Conservation (phyloP, 2,113 vertebrate species). For the Gasterosteus aculeatus region DNA sequence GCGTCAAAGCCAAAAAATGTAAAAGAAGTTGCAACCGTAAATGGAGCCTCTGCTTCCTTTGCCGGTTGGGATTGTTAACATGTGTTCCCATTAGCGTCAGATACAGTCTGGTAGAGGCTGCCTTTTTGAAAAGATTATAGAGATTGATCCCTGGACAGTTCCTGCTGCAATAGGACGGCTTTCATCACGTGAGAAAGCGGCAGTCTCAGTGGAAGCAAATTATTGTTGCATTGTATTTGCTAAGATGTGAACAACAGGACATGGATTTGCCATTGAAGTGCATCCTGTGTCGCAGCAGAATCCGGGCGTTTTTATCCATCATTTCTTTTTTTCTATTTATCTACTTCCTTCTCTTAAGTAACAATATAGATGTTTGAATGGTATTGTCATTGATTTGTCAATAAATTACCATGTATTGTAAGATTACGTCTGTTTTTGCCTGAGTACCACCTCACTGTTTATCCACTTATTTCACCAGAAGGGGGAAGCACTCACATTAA, state of each 20-base stretch:
- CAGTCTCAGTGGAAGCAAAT: constrained; percentile 22
- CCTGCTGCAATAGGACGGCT: neutral
- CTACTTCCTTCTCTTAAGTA: constrained; percentile 21
- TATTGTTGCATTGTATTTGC: constrained; percentile 2
- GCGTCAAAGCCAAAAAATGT: constrained; percentile 34
- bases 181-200: constrained; percentile 24
- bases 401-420: constrained; percentile 48
- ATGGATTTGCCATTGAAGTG: constrained; percentile 28
- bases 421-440: constrained; percentile 23
- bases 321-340: constrained; percentile 22
- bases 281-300: constrained; percentile 21
- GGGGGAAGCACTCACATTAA: constrained; percentile 52
- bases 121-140: constrained; percentile 2
- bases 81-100: constrained; percentile 4
- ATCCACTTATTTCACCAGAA: constrained; percentile 54
- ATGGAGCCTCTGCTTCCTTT: constrained; percentile 10
- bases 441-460: neutral
- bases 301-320: constrained; percentile 16
- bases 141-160: constrained; percentile 16
- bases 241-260: constrained; percentile 32
- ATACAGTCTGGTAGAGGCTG: neutral
- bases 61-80: neutral
- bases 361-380: constrained; percentile 26
- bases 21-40: constrained; percentile 6
- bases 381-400: constrained; percentile 31